These are phyloP conservation scores for Huso huso DNA, from an alignment of 2,797 vertebrate species.

Conservation along the genomic window DNA sequence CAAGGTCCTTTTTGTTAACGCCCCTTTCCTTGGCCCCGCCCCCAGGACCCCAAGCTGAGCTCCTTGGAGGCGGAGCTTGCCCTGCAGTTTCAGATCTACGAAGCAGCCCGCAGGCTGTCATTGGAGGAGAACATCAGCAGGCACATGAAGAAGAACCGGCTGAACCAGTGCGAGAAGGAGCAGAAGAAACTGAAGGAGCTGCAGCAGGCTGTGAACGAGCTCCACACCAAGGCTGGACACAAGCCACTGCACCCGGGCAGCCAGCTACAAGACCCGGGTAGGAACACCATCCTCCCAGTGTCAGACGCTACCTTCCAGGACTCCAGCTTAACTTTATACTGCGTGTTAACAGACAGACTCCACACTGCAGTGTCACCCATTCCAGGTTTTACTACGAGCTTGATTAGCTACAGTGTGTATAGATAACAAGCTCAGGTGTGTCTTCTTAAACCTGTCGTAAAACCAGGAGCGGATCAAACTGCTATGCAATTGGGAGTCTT, in stretches of 20 bases:
- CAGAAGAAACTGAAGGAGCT: conserved; percentile 76
- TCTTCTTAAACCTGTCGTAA: too few species aligned
- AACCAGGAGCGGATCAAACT: too few species aligned
- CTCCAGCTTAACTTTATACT: too few species aligned
- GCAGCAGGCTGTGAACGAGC: conserved; percentile 61
- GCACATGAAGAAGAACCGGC: conserved; percentile 64
- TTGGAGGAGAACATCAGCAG: conserved; percentile 66
- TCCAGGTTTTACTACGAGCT: too few species aligned
- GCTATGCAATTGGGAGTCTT: too few species aligned
- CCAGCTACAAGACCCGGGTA: conserved; percentile 34
- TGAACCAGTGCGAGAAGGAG: conserved; percentile 60
- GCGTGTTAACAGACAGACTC: too few species aligned
- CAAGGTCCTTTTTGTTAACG: background rate
- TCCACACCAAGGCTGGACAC: conserved; percentile 47
- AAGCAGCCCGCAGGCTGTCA: conserved; percentile 69
- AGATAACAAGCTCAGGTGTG: too few species aligned
- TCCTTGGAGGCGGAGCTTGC: conserved; percentile 69
- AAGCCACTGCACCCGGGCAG: conserved; percentile 51
- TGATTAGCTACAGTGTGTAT: too few species aligned
- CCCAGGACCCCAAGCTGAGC: conserved; percentile 66
- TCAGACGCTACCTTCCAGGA: too few species aligned
- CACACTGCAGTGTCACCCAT: too few species aligned
- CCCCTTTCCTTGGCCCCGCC: background rate
- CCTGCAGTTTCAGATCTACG: conserved; percentile 79
- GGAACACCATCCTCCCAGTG: conserved; percentile 15